Evolutionary conservation across 2,113 vertebrate species (phyloP).

Genomic region (Dasyornis broadbenti): DNA sequence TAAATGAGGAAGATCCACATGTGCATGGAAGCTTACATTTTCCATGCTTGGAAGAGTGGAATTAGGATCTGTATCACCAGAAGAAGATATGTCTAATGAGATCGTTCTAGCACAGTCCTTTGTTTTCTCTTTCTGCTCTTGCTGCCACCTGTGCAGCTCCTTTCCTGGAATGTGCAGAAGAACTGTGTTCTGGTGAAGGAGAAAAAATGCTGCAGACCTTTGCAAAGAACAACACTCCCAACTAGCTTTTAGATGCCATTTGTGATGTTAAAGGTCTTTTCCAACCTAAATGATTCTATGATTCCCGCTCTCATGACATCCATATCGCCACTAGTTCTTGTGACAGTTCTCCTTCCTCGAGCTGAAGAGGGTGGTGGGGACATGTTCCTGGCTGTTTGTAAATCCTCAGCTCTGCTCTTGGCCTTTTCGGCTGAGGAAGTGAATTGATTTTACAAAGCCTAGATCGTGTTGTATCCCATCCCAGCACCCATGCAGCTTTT

Average conservation of each 20-base stretch:
- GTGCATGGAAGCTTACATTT: not conserved
- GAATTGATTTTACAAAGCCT: not conserved
- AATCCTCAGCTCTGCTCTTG: not conserved
- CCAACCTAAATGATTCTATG: not conserved
- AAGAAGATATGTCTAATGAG: not conserved
- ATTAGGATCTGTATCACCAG: not conserved
- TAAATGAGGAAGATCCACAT: not conserved
- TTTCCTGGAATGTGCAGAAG: constrained; percentile 74
- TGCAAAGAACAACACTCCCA: constrained; percentile 57
- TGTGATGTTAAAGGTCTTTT: not conserved
- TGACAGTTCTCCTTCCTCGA: not conserved
- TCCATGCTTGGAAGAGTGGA: not conserved
- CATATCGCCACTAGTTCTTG: not conserved
- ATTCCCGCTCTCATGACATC: not conserved
- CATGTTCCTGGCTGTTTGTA: not conserved
- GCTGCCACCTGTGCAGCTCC: constrained; percentile 52
- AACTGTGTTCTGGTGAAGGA: constrained; percentile 74
- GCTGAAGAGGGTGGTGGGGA: not conserved
- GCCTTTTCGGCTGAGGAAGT: not conserved
- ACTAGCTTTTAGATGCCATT: not conserved
- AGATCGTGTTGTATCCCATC: not conserved
- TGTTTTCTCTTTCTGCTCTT: not conserved
- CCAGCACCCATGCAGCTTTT: not conserved
- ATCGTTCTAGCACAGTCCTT: not conserved
- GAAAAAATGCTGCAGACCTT: not conserved